phyloP scores from a whole-genome alignment of 2,797 vertebrate species.

The Characodon lateralis region DNA sequence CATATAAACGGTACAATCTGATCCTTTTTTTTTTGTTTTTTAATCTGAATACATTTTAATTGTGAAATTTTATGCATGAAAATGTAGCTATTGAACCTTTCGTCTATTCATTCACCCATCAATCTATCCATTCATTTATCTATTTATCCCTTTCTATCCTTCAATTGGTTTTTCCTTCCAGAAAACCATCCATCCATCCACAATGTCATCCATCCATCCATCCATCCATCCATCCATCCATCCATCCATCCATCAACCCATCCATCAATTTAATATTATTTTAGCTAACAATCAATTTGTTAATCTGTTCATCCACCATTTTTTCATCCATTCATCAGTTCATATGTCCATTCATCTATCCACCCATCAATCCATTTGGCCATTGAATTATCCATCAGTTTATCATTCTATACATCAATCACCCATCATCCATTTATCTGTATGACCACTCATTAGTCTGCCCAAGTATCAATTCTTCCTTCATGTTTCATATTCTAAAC shows the following conservation, averaged over 20 bases:
- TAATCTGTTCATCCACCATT: no score
- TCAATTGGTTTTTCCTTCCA: neutral
- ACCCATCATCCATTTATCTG: neutral
- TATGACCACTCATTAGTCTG: neutral
- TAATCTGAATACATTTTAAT: no score
- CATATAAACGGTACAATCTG: no score
- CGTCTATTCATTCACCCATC: neutral
- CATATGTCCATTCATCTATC: neutral
- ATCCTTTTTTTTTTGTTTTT: no score
- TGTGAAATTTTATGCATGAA: no score
- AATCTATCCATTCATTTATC: neutral
- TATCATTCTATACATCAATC: neutral
- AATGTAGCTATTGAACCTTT: neutral
- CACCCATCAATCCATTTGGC: neutral
- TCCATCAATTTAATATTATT: neutral
- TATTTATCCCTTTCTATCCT: neutral
- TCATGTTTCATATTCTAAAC: neutral
- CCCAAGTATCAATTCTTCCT: neutral
- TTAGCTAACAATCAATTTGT: no score
- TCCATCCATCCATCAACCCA: neutral
- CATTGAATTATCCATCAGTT: neutral
- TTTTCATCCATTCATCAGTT: neutral
- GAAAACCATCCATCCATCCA: neutral
- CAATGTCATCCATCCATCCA: no score
- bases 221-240: neutral